These are phyloP conservation scores for Phortica variegata DNA, from an alignment of 1,140 invertebrate genomes.

Conservation along the genomic window DNA sequence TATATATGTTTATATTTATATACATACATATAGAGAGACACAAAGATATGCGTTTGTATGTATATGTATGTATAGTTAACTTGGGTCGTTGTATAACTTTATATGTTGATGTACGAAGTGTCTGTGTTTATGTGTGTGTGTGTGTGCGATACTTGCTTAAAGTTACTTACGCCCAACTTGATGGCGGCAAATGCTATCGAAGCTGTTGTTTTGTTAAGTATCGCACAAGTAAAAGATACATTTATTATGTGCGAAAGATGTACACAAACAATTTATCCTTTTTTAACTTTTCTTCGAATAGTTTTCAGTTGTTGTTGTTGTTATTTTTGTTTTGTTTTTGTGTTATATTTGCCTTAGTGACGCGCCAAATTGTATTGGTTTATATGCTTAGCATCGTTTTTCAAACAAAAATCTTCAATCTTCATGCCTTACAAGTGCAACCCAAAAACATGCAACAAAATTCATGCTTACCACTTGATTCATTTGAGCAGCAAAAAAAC, in stretches of 20 bases:
- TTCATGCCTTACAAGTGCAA: too few relatives aligned
- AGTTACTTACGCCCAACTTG: conserved; percentile 36
- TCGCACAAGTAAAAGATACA: conserved; percentile 53
- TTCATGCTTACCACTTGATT: too few relatives aligned
- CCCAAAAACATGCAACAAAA: too few relatives aligned
- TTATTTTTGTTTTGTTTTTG: conserved; percentile 3
- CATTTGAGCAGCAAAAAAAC: neutral
- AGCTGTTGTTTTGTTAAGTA: too few relatives aligned
- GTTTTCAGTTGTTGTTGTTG: conserved; percentile 19
- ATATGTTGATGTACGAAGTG: too few relatives aligned
- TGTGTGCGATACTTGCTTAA: conserved; percentile 16
- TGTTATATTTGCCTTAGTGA: too few relatives aligned
- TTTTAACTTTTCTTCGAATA: conserved; percentile 45
- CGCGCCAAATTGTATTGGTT: too few relatives aligned
- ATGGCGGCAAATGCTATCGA: conserved; percentile 31
- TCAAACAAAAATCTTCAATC: too few relatives aligned
- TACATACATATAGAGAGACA: conserved; percentile 34
- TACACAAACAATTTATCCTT: conserved; percentile 57
- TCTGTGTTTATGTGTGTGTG: conserved; percentile 9
- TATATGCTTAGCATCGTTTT: too few relatives aligned
- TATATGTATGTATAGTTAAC: neutral
- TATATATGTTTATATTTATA: conserved; percentile 54
- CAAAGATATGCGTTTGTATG: conserved; percentile 2
- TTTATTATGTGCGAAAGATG: conserved; percentile 56
- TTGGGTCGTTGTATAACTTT: neutral